These are phyloP conservation scores for Girardinus metallicus DNA, from an alignment of 2,797 vertebrate genomes.

Conservation along the genomic window DNA sequence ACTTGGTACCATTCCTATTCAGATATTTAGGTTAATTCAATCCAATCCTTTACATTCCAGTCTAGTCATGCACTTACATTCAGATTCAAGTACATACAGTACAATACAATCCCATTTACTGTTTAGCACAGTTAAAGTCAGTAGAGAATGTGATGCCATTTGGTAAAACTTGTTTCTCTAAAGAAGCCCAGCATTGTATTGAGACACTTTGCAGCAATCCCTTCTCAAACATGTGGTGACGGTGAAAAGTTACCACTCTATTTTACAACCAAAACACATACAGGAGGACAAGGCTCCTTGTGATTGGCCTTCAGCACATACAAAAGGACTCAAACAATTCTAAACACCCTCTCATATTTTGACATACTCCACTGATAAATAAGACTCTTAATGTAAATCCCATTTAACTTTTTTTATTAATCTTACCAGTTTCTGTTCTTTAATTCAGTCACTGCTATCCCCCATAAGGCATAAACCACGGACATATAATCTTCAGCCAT, in stretches of 20 bases:
- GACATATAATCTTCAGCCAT: background rate
- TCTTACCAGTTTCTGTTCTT: background rate
- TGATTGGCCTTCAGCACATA: background rate
- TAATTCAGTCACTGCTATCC: background rate
- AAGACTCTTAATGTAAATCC: background rate
- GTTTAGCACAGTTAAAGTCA: background rate
- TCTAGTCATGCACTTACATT: background rate
- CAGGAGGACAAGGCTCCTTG: background rate
- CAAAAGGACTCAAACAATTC: background rate
- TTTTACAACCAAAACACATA: background rate
- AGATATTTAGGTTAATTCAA: background rate
- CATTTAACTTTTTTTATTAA: background rate
- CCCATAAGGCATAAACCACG: background rate
- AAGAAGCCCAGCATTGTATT: background rate
- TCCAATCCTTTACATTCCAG: background rate
- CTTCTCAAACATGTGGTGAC: background rate
- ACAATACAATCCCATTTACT: background rate
- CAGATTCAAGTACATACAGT: background rate
- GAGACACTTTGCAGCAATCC: background rate
- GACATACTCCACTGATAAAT: background rate
- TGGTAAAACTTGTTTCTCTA: background rate
- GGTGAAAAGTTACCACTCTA: background rate
- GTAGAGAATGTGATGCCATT: background rate
- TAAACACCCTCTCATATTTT: background rate
- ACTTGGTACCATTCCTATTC: background rate